Evolutionary conservation across 2,888 invertebrate genomes (phyloP).

Genomic region (Nasonovia ribisnigri): DNA sequence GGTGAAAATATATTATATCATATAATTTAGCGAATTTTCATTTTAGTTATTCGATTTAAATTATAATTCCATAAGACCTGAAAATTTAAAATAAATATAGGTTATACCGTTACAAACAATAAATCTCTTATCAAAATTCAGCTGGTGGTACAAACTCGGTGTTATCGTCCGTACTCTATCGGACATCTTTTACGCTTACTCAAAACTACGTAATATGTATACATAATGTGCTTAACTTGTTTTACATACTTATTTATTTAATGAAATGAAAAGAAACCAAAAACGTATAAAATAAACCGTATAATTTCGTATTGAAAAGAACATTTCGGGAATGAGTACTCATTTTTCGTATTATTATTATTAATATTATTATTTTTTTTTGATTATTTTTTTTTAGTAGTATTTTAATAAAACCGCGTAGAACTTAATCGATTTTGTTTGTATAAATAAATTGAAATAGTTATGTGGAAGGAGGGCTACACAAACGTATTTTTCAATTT

Average conservation of each 20-base stretch:
- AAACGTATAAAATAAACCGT: not conserved
- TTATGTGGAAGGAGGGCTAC: not conserved
- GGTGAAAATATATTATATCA: not conserved
- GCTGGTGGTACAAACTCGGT: not conserved
- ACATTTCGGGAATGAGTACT: not conserved
- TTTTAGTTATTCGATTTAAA: not conserved
- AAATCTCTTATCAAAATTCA: not conserved
- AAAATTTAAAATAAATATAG: not conserved
- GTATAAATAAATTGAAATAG: conserved; percentile 45
- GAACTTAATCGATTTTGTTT: not conserved
- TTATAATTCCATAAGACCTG: not conserved
- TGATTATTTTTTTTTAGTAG: not conserved
- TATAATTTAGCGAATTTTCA: not conserved
- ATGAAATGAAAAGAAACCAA: not conserved
- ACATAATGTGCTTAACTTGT: not conserved
- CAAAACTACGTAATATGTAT: not conserved
- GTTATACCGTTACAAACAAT: not conserved
- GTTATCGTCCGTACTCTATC: not conserved
- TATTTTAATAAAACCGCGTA: not conserved
- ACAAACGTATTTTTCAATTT: conserved; percentile 22
- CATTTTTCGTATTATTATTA: not conserved
- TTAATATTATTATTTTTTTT: not conserved
- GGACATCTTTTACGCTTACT: not conserved
- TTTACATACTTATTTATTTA: conserved; percentile 5
- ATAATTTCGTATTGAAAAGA: not conserved